Base-by-base conservation (phyloP, 2,888 invertebrate species). In the Lithodes maja region DNA sequence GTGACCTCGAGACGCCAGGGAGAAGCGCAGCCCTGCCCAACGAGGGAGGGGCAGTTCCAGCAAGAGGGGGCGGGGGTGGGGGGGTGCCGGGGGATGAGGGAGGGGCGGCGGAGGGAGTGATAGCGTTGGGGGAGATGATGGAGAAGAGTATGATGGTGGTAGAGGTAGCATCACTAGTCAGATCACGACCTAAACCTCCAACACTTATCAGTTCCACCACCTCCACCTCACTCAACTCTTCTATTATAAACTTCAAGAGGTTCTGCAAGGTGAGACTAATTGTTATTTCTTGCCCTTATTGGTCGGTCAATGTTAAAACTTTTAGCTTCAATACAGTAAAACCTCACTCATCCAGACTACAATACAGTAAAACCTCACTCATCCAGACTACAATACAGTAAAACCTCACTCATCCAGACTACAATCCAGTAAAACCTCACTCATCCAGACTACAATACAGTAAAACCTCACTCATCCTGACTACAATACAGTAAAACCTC, bases 81-180 rank as follows among this genome's bases (percentile, higher is more conserved):
- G 61, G 68, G 7, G 71, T 71, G 71, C 15, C 17, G 17, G 71
- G 17, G 12, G n/a, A 71, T n/a, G 68, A 61, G 68, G 68, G 15
- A 12, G 15, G 68, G 68, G 2, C 68, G 9, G 15, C 15, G 15
- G 9, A 7, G 7, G 71, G 71, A n/a, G 71, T 71, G 71, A 17
- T 5, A n/a, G 83, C 74, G 49, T 49, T 83, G 54, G n/a, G 33
- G 53, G 55, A 12, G 2, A 49, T 3, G 3, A 1, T 83, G 15
- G 83, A 83, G 75, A 83, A 55, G 50, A 75, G 75, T 12, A n/a
- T 83, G 55, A 33, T 83, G 75, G 55, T 83, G 12, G 75, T 83
- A 12, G 83, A 83, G 33, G 83, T 83, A 1, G 55, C 54, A 0
- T 75, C 75, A 7, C 75, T 83, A 5, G 55, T 83, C 79, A 12